These are phyloP conservation scores for Pristionchus mayeri DNA, from an alignment of 2,888 invertebrate genomes.

Conservation along the genomic window DNA sequence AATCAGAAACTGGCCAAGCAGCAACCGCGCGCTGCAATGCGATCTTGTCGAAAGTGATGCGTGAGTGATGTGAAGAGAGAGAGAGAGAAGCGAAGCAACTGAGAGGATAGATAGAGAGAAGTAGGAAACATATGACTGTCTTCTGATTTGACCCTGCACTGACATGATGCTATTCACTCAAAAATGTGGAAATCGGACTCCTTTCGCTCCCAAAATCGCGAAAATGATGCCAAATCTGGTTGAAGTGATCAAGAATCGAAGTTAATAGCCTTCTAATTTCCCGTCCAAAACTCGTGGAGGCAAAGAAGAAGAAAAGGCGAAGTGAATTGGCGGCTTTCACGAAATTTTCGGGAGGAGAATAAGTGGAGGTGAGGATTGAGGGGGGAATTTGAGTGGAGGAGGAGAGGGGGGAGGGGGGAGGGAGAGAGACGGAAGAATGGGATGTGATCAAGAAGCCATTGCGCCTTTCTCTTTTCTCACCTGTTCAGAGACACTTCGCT, in stretches of 20 bases:
- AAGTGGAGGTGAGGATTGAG: slow-evolving; percentile 30
- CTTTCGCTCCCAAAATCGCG: no score
- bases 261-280: no score
- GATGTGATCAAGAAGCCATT: background rate
- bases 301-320: slow-evolving; percentile 12
- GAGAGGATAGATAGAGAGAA: background rate
- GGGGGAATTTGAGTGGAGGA: slow-evolving; percentile 12
- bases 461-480: background rate
- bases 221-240: no score
- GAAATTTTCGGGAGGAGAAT: slow-evolving; percentile 43
- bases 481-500: background rate
- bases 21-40: background rate
- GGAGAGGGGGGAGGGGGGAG: background rate
- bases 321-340: slow-evolving; percentile 44
- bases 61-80: slow-evolving; percentile 31
- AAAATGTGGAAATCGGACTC: background rate
- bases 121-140: background rate
- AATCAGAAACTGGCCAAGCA: background rate
- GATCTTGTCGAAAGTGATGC: background rate
- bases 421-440: slow-evolving; percentile 8
- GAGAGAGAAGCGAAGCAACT: background rate
- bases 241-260: no score
- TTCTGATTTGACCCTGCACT: background rate
- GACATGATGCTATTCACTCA: background rate
- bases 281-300: no score